A percentile compares a stretch with the other conserved stretches of the same genome.
Evolutionary conservation across 2,113 vertebrate species (phyloP).

Genomic region (Synodontis membranacea): DNA sequence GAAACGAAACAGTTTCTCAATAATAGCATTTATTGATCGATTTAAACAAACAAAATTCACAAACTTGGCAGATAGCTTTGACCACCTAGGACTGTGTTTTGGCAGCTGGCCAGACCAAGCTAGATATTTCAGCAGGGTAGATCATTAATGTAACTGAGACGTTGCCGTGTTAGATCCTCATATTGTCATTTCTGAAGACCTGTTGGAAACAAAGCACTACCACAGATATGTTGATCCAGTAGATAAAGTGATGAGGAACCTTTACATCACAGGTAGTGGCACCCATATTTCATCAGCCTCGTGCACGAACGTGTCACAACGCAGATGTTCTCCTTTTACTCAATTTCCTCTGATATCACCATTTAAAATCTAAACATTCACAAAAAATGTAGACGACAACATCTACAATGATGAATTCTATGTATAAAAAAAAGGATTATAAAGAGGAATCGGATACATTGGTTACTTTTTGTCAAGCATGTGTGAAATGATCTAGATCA

Average conservation of each 20-base stretch:
- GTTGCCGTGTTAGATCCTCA: neutral
- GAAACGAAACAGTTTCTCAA: neutral
- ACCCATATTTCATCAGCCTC: neutral
- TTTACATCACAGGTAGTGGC: neutral
- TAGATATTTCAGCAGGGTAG: neutral
- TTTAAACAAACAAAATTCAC: neutral
- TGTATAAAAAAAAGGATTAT: neutral
- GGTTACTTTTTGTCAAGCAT: neutral
- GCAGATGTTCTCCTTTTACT: neutral
- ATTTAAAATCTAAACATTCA: neutral
- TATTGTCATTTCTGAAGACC: neutral
- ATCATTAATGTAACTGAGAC: neutral
- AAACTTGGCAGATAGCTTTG: neutral
- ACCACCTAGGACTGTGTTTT: neutral
- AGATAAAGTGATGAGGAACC: neutral
- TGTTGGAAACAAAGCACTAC: neutral
- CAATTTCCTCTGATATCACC: neutral
- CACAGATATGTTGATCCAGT: neutral
- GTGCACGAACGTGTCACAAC: neutral
- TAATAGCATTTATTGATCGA: neutral
- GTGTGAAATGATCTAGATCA: constrained; percentile 33
- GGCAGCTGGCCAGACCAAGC: neutral
- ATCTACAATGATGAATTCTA: too few species aligned
- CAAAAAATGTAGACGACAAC: neutral
- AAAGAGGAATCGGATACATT: neutral